Percentiles rank a stretch among this genome's conserved stretches.
These are phyloP conservation scores for Cossypha polioptera DNA, from an alignment of 2,797 vertebrate genomes.

Conservation along the genomic window DNA sequence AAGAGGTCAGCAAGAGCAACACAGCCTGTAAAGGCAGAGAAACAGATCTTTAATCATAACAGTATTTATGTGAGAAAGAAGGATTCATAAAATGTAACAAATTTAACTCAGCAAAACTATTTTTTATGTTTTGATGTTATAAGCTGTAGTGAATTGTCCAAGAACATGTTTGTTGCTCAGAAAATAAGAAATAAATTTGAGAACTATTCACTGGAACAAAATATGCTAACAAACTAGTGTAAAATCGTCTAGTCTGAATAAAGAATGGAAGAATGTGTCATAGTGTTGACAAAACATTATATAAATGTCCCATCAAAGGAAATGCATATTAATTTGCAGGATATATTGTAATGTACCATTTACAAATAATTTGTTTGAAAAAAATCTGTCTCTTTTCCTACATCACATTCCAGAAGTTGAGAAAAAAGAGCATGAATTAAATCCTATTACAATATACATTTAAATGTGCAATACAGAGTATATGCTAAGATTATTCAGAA, in stretches of 20 bases:
- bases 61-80: not conserved
- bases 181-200: not conserved
- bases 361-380: not conserved
- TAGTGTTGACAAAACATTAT: not conserved
- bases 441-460: not conserved
- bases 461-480: not conserved
- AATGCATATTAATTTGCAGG: not conserved
- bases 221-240: not conserved
- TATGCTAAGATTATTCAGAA: not conserved
- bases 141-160: not conserved
- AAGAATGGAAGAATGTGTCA: not conserved
- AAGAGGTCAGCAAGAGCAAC: not conserved
- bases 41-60: not conserved
- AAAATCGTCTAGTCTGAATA: not conserved
- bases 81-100: not conserved
- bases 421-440: not conserved
- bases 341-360: not conserved
- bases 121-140: not conserved
- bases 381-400: not conserved
- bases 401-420: not conserved
- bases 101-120: not conserved
- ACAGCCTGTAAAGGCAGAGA: not conserved
- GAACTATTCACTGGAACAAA: not conserved
- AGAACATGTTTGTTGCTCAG: not conserved
- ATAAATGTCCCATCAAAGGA: not conserved